phyloP scores from a whole-genome alignment of 2,888 invertebrate species.

The Mactromeris polynyma region DNA sequence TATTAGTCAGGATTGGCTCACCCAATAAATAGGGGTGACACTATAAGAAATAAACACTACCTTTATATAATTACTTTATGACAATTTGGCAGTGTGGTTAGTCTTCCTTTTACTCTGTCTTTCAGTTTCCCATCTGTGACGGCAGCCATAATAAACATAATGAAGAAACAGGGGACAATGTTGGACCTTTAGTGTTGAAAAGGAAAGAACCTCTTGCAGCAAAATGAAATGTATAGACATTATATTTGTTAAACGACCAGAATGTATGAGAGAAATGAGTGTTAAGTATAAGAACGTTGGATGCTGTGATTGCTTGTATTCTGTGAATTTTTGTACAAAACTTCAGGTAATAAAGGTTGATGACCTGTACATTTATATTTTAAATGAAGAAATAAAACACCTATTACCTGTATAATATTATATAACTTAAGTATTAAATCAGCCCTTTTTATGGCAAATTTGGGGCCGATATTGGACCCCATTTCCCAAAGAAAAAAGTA shows the following conservation, averaged over 20 bases:
- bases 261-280: neutral
- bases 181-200: constrained; percentile 95
- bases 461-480: too few relatives aligned
- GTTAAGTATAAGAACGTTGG: neutral
- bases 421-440: too few relatives aligned
- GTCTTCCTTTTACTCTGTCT: constrained; percentile 27
- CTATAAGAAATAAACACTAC: too few relatives aligned
- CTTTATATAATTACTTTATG: too few relatives aligned
- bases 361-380: neutral
- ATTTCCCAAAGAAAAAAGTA: too few relatives aligned
- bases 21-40: too few relatives aligned
- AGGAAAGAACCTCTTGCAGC: constrained; percentile 81
- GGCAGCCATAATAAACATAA: constrained; percentile 97
- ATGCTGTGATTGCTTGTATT: neutral
- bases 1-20: too few relatives aligned
- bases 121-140: constrained; percentile 99
- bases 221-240: neutral
- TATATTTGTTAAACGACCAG: neutral
- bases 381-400: neutral
- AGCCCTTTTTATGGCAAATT: too few relatives aligned
- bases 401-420: too few relatives aligned
- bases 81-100: too few relatives aligned
- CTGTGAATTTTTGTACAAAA: neutral
- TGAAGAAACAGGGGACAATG: constrained; percentile 95
- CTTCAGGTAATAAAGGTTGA: neutral